Evolutionary conservation across 2,888 invertebrate species (phyloP).

Genomic region (Choreutis nemorana): DNA sequence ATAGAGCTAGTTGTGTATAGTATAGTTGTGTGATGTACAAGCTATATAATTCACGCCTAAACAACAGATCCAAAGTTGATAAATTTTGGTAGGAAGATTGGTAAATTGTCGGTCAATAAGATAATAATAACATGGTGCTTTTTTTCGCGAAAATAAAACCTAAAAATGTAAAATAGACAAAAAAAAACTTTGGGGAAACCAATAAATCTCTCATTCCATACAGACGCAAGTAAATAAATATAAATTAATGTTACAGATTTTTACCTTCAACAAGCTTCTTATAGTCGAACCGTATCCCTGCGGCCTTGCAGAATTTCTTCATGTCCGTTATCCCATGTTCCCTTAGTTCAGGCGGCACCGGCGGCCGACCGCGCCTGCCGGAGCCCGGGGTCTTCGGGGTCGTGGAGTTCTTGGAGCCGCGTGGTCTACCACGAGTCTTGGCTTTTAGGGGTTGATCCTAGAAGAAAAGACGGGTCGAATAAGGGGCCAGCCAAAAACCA

Average conservation of each 20-base stretch:
- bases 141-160: too few relatives aligned
- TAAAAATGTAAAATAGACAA: neutral
- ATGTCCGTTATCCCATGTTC: slow-evolving; percentile 58
- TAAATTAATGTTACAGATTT: slow-evolving; percentile 2
- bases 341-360: slow-evolving; percentile 50
- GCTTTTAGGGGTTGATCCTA: slow-evolving; percentile 40
- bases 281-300: slow-evolving; percentile 58
- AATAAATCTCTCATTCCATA: too few relatives aligned
- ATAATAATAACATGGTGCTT: too few relatives aligned
- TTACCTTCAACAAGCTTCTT: slow-evolving; percentile 57
- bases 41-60: too few relatives aligned
- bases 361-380: slow-evolving; percentile 41
- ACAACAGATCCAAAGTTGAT: too few relatives aligned
- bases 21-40: too few relatives aligned
- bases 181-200: neutral
- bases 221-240: too few relatives aligned
- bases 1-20: too few relatives aligned
- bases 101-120: too few relatives aligned
- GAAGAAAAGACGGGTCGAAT: too few relatives aligned
- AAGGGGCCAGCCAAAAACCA: too few relatives aligned
- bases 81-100: too few relatives aligned
- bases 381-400: slow-evolving; percentile 12
- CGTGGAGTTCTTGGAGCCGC: slow-evolving; percentile 41
- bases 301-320: slow-evolving; percentile 61
- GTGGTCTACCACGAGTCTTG: slow-evolving; percentile 56